Conservation (phyloP, 2,888 invertebrate genomes). For the Thysanoteuthis rhombus region DNA sequence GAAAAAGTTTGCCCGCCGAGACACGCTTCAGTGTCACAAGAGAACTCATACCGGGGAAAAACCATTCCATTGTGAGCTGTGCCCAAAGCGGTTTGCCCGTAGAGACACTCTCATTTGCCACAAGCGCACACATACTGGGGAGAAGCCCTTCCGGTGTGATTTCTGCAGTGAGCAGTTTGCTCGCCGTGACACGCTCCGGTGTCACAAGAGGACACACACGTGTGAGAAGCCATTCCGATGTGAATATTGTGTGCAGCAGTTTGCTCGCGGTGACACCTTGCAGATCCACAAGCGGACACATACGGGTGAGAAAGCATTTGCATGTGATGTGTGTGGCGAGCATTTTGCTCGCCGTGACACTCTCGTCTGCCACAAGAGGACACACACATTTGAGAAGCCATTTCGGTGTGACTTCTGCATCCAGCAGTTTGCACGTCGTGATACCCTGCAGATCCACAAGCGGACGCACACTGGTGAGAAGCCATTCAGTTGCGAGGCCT, state of each 20-base stretch:
- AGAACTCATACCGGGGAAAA: slow-evolving; percentile 25
- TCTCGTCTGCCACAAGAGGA: slow-evolving; percentile 22
- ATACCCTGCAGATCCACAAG: slow-evolving; percentile 15
- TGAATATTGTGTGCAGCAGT: background rate
- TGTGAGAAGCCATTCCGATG: slow-evolving; percentile 20
- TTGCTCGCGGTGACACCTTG: background rate
- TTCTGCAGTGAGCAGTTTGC: slow-evolving; percentile 13
- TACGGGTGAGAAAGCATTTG: slow-evolving; percentile 25
- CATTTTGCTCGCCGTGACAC: slow-evolving; percentile 20
- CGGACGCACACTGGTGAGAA: slow-evolving; percentile 30
- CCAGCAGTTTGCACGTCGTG: slow-evolving; percentile 19
- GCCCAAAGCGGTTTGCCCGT: slow-evolving; percentile 12
- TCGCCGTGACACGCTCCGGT: background rate
- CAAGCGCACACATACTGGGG: slow-evolving; percentile 25
- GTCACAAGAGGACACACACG: slow-evolving; percentile 27
- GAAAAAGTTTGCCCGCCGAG: slow-evolving; percentile 22
- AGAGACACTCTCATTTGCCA: background rate
- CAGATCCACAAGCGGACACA: slow-evolving; percentile 20
- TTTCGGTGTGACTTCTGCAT: slow-evolving; percentile 13
- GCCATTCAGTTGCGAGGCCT: slow-evolving; percentile 19
- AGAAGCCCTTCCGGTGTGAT: slow-evolving; percentile 23
- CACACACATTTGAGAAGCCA: slow-evolving; percentile 25
- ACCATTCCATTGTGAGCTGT: slow-evolving; percentile 13
- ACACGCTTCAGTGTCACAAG: slow-evolving; percentile 19
- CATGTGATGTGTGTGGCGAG: slow-evolving; percentile 22